These are phyloP conservation scores for Arvicanthis niloticus DNA, from an alignment of 2,113 vertebrate genomes.

Conservation along the genomic window DNA sequence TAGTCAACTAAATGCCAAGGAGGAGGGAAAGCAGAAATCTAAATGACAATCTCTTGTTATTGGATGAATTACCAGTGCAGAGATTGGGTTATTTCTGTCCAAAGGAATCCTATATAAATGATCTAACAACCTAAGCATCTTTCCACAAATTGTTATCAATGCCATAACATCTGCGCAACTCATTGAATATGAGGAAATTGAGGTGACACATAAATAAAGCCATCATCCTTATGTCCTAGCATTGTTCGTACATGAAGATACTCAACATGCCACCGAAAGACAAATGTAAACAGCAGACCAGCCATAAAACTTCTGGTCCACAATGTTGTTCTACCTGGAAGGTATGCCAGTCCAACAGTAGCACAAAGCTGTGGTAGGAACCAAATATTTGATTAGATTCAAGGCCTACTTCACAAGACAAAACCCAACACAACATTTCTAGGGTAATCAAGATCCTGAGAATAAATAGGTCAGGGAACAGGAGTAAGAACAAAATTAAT, in stretches of 20 bases:
- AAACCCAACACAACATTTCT: not conserved
- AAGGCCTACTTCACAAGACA: not conserved
- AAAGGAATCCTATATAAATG: not conserved
- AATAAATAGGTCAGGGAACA: not conserved
- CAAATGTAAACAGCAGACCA: not conserved
- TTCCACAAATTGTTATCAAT: not conserved
- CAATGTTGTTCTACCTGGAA: not conserved
- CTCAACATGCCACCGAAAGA: not conserved
- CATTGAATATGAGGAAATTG: not conserved
- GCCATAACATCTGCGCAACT: not conserved
- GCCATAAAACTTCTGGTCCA: not conserved
- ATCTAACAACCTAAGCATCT: not conserved
- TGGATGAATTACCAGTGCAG: not conserved
- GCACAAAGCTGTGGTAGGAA: no score
- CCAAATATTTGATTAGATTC: not conserved
- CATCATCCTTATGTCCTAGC: not conserved
- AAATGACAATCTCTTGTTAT: not conserved
- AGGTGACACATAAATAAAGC: not conserved
- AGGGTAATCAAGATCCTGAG: not conserved
- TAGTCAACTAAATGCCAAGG: not conserved
- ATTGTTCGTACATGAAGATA: not conserved
- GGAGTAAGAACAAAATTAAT: not conserved
- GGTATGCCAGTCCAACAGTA: no score
- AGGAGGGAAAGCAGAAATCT: not conserved
- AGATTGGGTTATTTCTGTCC: no score